Evolutionary conservation across 2,113 vertebrate genomes (phyloP), one percentile per base, ranked within the genome.

Genomic region (Syngnathoides biaculeatus): DNA sequence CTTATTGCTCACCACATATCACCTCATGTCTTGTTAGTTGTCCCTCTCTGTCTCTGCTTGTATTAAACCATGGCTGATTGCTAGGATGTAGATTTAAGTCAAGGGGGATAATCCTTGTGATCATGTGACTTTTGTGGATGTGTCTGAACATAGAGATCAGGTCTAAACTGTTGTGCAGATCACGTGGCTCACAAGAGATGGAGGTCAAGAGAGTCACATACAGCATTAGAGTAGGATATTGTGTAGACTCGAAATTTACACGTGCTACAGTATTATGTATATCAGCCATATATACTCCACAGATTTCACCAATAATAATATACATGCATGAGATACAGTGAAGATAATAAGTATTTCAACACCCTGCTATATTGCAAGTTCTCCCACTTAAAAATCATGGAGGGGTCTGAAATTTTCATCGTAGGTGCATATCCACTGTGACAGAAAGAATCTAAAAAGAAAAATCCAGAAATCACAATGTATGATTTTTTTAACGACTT

Each of bases 1-100:
- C 60, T 60, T 71, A 80, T 75, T 72, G 67, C 7, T 48, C 35
- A 55, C 69, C 55, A 71, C 75, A 82, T 55, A 79, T 81, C 80
- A 80, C 71, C 77, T 78, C 42, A 27, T 64, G 75, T 82, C 79
- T 77, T n/a, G 48, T 45, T 64, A 69, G 68, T 15, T 58, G 55
- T 53, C 68, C 55, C 71, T 52, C 61, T 75, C 39, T 47, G 35
- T 65, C 68, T 65, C 72, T 60, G 60, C 50, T 71, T 2, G 19
- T 13, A 63, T 81, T 83, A 83, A 88, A 77, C 69, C 73, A 66
- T 68, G 68, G 79, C 82, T 85, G 81, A 84, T 87, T 82, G 72
- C 76, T 65, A 72, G 67, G 76, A 84, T 74, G 64, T 80, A 68
- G 70, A 83, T 77, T 82, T 69, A 87, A 84, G 63, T 81, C 62